Evolutionary conservation across 2,113 vertebrate species (phyloP).

Genomic region (Sturnus vulgaris): DNA sequence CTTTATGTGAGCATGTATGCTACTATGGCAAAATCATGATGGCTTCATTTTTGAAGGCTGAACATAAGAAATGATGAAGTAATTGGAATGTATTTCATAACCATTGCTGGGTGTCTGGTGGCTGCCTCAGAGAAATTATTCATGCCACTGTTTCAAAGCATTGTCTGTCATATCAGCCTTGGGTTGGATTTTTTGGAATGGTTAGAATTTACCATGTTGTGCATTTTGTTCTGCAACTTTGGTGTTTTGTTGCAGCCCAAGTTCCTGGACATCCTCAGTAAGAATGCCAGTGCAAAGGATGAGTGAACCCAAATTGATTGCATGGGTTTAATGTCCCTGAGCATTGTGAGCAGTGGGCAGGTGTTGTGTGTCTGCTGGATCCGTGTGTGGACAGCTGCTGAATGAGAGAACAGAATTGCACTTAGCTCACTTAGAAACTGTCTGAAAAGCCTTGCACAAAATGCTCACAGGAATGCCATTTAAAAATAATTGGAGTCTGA

Average conservation of each 20-base stretch:
- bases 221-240: not conserved
- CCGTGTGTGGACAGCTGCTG: not conserved
- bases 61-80: not conserved
- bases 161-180: not conserved
- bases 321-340: accelerated
- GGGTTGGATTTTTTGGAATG: not conserved
- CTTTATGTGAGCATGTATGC: not conserved
- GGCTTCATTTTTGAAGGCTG: not conserved
- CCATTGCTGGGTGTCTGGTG: not conserved
- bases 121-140: not conserved
- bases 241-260: not conserved
- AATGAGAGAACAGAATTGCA: not conserved
- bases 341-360: not conserved
- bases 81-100: not conserved
- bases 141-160: not conserved
- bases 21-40: not conserved
- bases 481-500: not conserved
- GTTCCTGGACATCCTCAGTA: not conserved
- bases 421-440: not conserved
- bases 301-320: not conserved
- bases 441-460: not conserved
- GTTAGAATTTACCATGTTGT: not conserved
- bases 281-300: not conserved
- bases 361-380: not conserved
- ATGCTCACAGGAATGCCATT: not conserved